A percentile compares a stretch with the other conserved stretches of the same genome.
Conservation (phyloP, 2,113 vertebrate genomes). For the Epinephelus moara region DNA sequence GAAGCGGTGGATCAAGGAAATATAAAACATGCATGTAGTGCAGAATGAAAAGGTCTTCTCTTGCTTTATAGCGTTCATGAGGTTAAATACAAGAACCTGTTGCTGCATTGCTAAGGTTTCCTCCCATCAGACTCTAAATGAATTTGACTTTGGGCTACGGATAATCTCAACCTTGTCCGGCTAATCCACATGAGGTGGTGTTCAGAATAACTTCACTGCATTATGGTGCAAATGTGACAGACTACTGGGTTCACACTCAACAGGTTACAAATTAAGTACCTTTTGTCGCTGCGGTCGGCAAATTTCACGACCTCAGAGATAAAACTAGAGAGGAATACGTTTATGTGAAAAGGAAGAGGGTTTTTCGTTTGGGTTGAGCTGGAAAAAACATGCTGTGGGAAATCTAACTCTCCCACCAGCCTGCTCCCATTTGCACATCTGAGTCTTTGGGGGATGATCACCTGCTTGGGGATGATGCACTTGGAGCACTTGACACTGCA, state of each 20-base stretch:
- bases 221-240: conserved; percentile 4
- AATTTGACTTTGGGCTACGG: neutral
- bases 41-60: neutral
- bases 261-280: neutral
- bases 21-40: neutral
- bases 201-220: neutral
- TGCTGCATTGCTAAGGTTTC: conserved; percentile 6
- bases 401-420: neutral
- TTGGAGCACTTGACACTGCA: conserved; percentile 34
- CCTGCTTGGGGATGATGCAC: conserved; percentile 37
- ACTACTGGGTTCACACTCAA: neutral
- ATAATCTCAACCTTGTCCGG: neutral
- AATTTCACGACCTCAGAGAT: neutral
- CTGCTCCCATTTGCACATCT: conserved; percentile 14
- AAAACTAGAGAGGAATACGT: neutral
- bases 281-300: neutral
- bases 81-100: conserved; percentile 40
- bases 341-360: neutral
- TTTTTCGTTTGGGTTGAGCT: neutral
- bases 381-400: neutral
- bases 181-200: neutral
- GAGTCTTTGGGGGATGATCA: conserved; percentile 9
- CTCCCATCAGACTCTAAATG: neutral
- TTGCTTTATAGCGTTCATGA: neutral
- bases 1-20: neutral